Conservation (phyloP, 2,113 vertebrate genomes). For the Centropristis striata region DNA sequence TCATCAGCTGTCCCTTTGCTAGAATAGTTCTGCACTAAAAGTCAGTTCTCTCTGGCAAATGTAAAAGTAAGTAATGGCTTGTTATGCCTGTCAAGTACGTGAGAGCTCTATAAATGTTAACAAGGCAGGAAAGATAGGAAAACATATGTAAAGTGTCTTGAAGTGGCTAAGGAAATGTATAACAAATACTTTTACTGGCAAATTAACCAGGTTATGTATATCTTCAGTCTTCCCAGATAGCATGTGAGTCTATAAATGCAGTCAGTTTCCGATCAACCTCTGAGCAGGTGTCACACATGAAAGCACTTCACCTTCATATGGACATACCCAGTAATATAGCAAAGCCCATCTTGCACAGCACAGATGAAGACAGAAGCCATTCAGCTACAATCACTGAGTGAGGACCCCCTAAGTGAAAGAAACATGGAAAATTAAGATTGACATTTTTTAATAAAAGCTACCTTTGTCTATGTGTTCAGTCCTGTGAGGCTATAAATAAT, state of each 20-base stretch:
- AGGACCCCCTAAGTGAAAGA: conserved; percentile 89
- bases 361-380: conserved; percentile 90
- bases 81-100: background rate
- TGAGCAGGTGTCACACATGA: conserved; percentile 1
- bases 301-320: background rate
- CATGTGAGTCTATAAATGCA: background rate
- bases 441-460: background rate
- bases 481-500: background rate
- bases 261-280: background rate
- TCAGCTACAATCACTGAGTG: conserved; percentile 89
- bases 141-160: background rate
- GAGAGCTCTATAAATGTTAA: background rate
- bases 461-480: background rate
- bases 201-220: background rate
- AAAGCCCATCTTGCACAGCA: conserved; percentile 91
- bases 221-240: background rate
- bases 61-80: background rate
- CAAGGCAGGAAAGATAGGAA: background rate
- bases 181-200: background rate
- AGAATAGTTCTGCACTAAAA: background rate
- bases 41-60: background rate
- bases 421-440: background rate
- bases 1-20: background rate
- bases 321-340: conserved; percentile 90
- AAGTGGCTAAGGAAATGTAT: background rate